phyloP scores from a whole-genome alignment of 2,113 vertebrate species.

The Orcinus orca region DNA sequence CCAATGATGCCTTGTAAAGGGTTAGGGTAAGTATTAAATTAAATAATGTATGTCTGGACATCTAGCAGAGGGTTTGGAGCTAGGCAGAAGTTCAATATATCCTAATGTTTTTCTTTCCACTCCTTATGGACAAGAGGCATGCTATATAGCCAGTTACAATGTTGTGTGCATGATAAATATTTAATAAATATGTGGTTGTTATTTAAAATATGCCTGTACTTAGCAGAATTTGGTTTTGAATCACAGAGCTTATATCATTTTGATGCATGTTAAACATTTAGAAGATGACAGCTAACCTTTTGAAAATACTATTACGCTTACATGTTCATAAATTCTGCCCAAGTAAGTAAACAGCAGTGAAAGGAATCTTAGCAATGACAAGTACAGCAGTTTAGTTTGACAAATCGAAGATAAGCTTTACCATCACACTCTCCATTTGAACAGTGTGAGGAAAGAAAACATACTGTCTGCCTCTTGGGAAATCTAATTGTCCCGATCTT shows the following conservation, averaged over 20 bases:
- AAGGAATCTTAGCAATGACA: slow-evolving; percentile 33
- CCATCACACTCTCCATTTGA: neutral
- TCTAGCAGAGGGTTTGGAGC: neutral
- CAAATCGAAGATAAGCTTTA: slow-evolving; percentile 36
- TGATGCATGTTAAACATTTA: slow-evolving; percentile 17
- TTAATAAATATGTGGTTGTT: slow-evolving; percentile 25
- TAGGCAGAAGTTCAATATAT: neutral
- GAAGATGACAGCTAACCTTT: slow-evolving; percentile 34
- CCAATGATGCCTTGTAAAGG: neutral
- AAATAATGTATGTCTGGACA: neutral
- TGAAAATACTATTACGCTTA: slow-evolving; percentile 5
- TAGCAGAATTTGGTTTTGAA: slow-evolving; percentile 35
- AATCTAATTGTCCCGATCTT: slow-evolving; percentile 54
- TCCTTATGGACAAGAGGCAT: neutral
- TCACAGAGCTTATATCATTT: neutral
- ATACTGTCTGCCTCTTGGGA: slow-evolving; percentile 12
- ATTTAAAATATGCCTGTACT: neutral
- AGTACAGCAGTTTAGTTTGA: neutral
- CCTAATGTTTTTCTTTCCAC: neutral
- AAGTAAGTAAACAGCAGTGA: slow-evolving; percentile 37
- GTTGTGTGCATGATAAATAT: neutral
- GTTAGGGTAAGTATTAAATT: neutral
- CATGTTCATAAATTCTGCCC: neutral
- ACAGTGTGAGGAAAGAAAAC: neutral
- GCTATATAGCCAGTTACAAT: neutral